Evolutionary conservation across 2,797 vertebrate genomes (phyloP), one percentile per base, ranked within the genome.

Genomic region (Sarcoramphus papa): DNA sequence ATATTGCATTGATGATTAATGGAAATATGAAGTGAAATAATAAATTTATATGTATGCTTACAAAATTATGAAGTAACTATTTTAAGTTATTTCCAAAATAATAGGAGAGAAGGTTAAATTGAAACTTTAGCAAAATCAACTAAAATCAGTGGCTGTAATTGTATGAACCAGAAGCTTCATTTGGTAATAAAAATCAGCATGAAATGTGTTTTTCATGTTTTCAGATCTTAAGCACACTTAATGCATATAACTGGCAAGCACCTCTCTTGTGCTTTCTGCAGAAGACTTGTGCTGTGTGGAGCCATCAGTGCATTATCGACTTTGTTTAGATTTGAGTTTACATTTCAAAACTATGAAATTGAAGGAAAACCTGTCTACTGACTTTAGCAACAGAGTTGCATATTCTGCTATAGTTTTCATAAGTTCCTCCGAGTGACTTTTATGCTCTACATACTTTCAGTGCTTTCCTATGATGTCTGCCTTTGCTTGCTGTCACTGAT

Each of bases 41-140:
- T 53, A 54, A 28, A 53, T 95, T 67, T 41, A 9, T 33, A 53
- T 56, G 8, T 48, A 43, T 40, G 22, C 10, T 31, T 90, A 84
- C 43, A 37, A 70, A 76, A 62, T 85, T 72, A 40, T 27, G 43
- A 92, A 74, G 40, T 67, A 63, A n/a, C 10, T 74, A 7, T 75
- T 92, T 95, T 41, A 92, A 80, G 67, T 83, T 78, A 28, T 75
- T 92, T 92, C 47, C 72, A 74, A 50, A 62, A 30, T 37, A 47
- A 67, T 27, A 33, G 9, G 18, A 60, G 19, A 48, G 28, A 35
- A 41, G 10, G 14, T 56, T 92, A 56, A 88, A 85, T 45, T 6
- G 2, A 73, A 93, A 80, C 27, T 87, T 91, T 20, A 92, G 25
- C 62, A 80, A 80, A 85, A 78, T 53, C 30, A 57, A 0, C 41